Base-by-base conservation (phyloP, 1,140 invertebrate genomes). In the Drosophila sp. region DNA sequence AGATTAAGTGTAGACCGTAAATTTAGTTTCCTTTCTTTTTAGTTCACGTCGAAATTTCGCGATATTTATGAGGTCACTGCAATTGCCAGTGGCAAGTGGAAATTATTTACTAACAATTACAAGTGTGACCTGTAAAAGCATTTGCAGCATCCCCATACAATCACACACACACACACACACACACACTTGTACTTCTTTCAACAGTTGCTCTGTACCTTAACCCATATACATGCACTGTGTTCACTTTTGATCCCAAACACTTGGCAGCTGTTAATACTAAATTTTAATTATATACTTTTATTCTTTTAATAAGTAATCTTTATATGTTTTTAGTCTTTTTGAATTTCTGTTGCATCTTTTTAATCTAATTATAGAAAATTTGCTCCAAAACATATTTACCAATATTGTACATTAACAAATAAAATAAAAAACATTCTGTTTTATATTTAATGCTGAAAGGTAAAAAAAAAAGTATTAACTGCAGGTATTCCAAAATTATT, bases 1-100 rank as follows among this genome's bases (percentile, higher is more conserved):
- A 89, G 83, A 89, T 89, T 89, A 89, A 89, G 83, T 89, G 83
- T 70, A 63, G 72, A 72, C 79, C 57, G 77, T 89, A 89, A 89
- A 80, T 83, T 82, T 36, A 14, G 54, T 32, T 38, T 53, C n/a
- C 41, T 38, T 36, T 16, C 40, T 34, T 48, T 41, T 54, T 40
- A 32, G 46, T 57, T 65, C 36, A 21, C 25, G 41, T 18, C 46
- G 11, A 36, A 62, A 43, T 13, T 54, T 50, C 14, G 58, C 51
- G 58, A 50, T 86, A 82, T 86, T 87, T 86, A 87, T 82, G 75
- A 72, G 80, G 70, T 63, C 56, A 67, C 48, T 59, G 40, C 56
- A 65, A 71, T 76, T 76, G 78, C 63, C 83, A 72, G 43, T 89
- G 66, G 63, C 61, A 73, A 72, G 40, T 57, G 45, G 41, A 89